Evolutionary conservation across 2,797 vertebrate species (phyloP).

Genomic region (Limnodromus scolopaceus): DNA sequence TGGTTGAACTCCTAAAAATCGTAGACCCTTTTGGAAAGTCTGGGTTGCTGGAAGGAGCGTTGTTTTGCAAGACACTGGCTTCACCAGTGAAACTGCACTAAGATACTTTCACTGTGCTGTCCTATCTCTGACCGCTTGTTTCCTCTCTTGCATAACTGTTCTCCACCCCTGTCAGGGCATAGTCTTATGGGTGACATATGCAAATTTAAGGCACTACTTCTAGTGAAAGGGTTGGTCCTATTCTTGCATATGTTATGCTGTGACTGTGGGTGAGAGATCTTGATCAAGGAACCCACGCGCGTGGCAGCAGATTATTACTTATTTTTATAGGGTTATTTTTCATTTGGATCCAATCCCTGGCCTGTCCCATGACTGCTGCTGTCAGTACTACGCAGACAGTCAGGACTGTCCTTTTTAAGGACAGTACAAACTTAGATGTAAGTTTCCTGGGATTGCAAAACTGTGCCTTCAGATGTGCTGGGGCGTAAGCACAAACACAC

Average conservation of each 20-base stretch:
- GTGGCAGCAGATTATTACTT: background rate
- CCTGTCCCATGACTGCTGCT: background rate
- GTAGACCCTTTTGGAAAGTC: background rate
- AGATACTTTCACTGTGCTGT: background rate
- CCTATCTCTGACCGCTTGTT: background rate
- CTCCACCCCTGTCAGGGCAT: background rate
- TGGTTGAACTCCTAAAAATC: background rate
- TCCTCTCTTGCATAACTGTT: constrained; percentile 22
- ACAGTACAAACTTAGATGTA: background rate
- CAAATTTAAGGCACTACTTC: background rate
- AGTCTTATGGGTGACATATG: background rate
- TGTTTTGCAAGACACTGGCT: background rate
- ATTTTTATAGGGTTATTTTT: constrained; percentile 1
- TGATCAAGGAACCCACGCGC: background rate
- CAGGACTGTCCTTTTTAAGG: background rate
- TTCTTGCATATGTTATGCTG: background rate
- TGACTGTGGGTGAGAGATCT: background rate
- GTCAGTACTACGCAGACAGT: background rate
- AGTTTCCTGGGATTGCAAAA: background rate
- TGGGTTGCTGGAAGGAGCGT: background rate
- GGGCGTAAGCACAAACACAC: background rate
- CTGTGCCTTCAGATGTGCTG: background rate
- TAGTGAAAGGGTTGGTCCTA: background rate
- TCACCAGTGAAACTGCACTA: background rate
- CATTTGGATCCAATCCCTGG: background rate